Evolutionary conservation across 2,113 vertebrate species (phyloP).

Genomic region (Condylura cristata): DNA sequence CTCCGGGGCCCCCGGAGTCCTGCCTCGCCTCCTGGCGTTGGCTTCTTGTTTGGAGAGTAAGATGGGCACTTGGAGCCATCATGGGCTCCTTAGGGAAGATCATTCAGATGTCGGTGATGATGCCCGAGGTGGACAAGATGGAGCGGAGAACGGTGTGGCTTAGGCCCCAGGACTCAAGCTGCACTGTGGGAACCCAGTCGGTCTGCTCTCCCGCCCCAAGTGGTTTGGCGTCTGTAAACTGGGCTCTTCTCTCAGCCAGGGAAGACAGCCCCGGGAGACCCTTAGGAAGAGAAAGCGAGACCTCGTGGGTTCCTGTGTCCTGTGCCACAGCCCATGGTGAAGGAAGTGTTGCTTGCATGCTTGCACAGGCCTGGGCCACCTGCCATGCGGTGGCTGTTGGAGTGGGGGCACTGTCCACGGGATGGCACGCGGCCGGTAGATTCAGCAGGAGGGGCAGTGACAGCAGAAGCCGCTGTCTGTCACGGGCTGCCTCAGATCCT

Average conservation of each 20-base stretch:
- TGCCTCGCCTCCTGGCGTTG: not conserved
- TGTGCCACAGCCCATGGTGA: rapidly evolving
- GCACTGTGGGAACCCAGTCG: not conserved
- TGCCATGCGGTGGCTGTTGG: too few relatives aligned
- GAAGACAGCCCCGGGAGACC: not conserved
- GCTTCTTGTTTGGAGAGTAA: not conserved
- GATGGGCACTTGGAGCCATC: not conserved
- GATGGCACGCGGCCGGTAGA: not conserved
- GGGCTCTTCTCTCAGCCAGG: rapidly evolving
- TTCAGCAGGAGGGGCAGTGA: not conserved
- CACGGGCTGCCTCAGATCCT: not conserved
- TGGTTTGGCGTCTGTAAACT: rapidly evolving
- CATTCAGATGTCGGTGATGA: rapidly evolving
- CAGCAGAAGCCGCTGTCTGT: too few relatives aligned
- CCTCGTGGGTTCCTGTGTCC: not conserved
- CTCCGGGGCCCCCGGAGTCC: not conserved
- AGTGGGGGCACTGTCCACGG: not conserved
- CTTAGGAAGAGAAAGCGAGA: not conserved
- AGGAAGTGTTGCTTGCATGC: not conserved
- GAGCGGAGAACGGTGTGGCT: not conserved
- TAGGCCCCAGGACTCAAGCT: not conserved
- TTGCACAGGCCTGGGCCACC: not conserved
- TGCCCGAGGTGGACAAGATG: rapidly evolving
- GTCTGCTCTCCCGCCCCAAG: rapidly evolving
- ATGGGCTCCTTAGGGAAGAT: not conserved